Percentiles rank a stretch among this genome's conserved stretches.
Evolutionary conservation across 2,888 invertebrate genomes (phyloP).

Genomic region (Willowsia nigromaculata): DNA sequence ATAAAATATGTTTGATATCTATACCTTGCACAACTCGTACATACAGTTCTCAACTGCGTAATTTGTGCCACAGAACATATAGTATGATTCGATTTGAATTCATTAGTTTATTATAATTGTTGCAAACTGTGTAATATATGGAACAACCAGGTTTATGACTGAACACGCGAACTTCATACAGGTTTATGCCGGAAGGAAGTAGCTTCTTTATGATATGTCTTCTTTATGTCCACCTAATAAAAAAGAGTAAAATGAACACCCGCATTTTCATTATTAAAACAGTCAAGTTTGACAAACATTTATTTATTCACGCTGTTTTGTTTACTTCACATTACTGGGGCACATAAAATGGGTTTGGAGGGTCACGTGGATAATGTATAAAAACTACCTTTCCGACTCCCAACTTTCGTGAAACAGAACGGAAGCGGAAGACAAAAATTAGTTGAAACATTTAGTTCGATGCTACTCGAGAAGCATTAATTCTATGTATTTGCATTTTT

Average conservation of each 20-base stretch:
- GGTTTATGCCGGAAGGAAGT: too few species aligned
- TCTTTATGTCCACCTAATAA: not conserved
- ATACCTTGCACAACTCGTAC: too few species aligned
- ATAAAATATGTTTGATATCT: too few species aligned
- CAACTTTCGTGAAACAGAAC: constrained; percentile 39
- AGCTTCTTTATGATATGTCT: too few species aligned
- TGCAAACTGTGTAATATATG: too few species aligned
- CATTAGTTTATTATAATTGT: too few species aligned
- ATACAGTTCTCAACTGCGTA: too few species aligned
- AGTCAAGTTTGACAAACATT: constrained; percentile 69
- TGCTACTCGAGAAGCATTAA: not conserved
- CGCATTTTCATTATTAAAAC: constrained; percentile 57
- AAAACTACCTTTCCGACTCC: constrained; percentile 9
- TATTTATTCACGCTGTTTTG: constrained; percentile 45
- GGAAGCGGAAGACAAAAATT: constrained; percentile 53
- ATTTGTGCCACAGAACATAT: too few species aligned
- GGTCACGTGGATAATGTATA: constrained; percentile 7
- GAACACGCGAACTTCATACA: too few species aligned
- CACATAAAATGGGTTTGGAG: not conserved
- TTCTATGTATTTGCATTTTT: constrained; percentile 56
- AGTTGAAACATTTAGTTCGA: constrained; percentile 48
- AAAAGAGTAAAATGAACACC: not conserved
- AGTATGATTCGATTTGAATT: too few species aligned
- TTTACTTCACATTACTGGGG: constrained; percentile 26
- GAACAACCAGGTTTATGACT: too few species aligned